Percentiles rank a stretch among this genome's conserved stretches.
phyloP scores from a whole-genome alignment of 2,888 invertebrate genomes.

The Himalopsyche tibetana region DNA sequence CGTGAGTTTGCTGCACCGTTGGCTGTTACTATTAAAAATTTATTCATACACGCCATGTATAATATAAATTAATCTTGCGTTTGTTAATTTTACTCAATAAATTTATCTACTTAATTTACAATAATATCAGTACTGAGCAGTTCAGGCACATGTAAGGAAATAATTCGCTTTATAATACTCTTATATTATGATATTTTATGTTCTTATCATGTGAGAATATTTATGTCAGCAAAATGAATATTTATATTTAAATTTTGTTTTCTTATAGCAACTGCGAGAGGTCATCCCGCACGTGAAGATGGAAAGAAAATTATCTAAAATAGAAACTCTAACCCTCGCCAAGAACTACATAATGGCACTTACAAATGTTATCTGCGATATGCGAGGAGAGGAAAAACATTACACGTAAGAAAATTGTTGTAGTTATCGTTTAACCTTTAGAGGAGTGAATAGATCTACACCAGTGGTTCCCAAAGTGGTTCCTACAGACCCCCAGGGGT shows the following conservation, averaged over 20 bases:
- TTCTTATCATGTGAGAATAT: background rate
- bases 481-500: too few species aligned
- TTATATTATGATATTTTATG: background rate
- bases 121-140: background rate
- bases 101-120: background rate
- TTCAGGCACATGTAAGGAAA: background rate
- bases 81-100: too few species aligned
- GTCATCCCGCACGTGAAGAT: constrained; percentile 92
- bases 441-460: background rate
- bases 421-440: background rate
- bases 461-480: too few species aligned
- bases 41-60: too few species aligned
- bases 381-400: constrained; percentile 81
- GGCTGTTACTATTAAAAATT: too few species aligned
- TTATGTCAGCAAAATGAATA: background rate
- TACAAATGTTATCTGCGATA: constrained; percentile 89
- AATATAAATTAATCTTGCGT: too few species aligned
- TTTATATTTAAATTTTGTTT: constrained; percentile 46
- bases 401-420: constrained; percentile 71
- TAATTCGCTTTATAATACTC: background rate
- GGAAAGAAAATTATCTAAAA: constrained; percentile 90
- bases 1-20: too few species aligned
- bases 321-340: constrained; percentile 91
- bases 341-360: constrained; percentile 94
- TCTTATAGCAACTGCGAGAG: constrained; percentile 84